Evolutionary conservation across 2,888 invertebrate genomes (phyloP), one percentile per base, ranked within the genome.

Genomic region (Eupeodes luniger): DNA sequence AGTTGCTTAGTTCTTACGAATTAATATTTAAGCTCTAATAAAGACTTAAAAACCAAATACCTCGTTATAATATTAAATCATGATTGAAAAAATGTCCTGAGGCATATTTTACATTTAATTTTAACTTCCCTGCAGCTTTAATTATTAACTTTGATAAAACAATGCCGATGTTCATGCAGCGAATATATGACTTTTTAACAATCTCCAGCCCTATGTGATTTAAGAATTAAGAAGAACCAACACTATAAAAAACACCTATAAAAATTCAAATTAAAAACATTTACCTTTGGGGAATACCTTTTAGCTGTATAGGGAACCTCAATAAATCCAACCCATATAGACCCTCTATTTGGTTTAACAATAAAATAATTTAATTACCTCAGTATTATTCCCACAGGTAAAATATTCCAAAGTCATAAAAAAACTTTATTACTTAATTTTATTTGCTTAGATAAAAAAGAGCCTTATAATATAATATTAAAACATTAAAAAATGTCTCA

Each of bases 311-410:
- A 40, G 9, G 40, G 40, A 7, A 40, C 40, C 5, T n/a, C 7
- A 59, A 36, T n/a, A 59, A 59, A 36, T 36, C 14, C 4, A 59
- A 64, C 44, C 64, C 44, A 47, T 64, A 47, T 47, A 64, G 47
- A 66, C 27, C n/a, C n/a, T 27, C n/a, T n/a, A 27, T 49, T 49
- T 49, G 9, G 27, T 49, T 66, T 47, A 4, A n/a, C 4, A 66
- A 36, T 66, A 66, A 66, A 14, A 47, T 66, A 66, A 49, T 66
- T 66, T 66, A 66, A 66, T 66, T 49, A 49, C 66, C 14, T 64
- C 2, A 27, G 27, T 3, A 27, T 5, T 11, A 19, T 19, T 47
- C 19, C 40, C 44, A 47, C 14, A 64, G 19, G 19, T 44, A 27
- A 66, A 59, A 34, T 59, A 59, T 59, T 59, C 36, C 36, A 59